Percentiles rank a stretch among this genome's conserved stretches.
These are phyloP conservation scores for Phaetusa simplex DNA, from an alignment of 2,113 vertebrate genomes.

Conservation along the genomic window DNA sequence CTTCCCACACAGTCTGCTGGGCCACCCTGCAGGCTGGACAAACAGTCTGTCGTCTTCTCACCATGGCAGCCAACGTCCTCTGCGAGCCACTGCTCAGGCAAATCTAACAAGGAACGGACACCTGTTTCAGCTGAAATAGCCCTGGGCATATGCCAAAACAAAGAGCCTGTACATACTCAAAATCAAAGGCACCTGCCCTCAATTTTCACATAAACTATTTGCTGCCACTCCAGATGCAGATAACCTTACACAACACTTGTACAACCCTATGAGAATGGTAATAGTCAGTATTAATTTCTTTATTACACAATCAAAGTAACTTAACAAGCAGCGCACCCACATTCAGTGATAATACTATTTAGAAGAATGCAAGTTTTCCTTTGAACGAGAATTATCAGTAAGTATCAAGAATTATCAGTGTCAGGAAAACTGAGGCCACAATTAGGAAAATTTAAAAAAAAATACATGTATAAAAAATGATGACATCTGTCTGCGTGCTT, in stretches of 20 bases:
- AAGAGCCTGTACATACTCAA: neutral
- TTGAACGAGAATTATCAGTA: neutral
- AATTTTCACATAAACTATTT: neutral
- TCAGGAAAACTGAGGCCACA: neutral
- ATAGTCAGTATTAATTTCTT: neutral
- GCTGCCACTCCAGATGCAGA: neutral
- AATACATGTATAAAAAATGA: neutral
- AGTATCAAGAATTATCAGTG: neutral
- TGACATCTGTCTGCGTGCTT: neutral
- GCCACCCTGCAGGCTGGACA: neutral
- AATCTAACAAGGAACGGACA: neutral
- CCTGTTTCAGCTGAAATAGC: neutral
- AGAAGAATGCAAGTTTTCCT: neutral
- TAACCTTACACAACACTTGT: neutral
- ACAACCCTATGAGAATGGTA: neutral
- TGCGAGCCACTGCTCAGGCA: rapidly evolving
- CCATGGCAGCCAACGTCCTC: neutral
- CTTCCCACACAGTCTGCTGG: neutral
- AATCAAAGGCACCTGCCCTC: neutral
- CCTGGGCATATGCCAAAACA: rapidly evolving
- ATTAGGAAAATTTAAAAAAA: neutral
- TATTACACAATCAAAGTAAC: neutral
- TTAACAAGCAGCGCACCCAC: rapidly evolving
- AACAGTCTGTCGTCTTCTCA: neutral
- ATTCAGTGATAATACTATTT: neutral